Base-by-base conservation (phyloP, 2,888 invertebrate species). In the Leptinotarsa rubiginosa region DNA sequence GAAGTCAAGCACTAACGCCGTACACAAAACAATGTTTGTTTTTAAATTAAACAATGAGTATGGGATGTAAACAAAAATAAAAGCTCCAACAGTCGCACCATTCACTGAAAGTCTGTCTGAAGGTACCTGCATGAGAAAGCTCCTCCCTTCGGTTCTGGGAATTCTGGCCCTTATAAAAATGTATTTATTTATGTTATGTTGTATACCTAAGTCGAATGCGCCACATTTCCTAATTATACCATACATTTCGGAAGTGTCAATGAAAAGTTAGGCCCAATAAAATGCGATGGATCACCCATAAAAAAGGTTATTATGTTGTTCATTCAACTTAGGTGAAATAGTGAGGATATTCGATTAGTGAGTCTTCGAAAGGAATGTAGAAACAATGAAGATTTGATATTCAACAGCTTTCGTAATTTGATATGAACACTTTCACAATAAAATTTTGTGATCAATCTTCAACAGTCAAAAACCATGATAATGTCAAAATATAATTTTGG, bases 171-270 rank as follows among this genome's bases (percentile, higher is more conserved):
- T 78, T 75, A 68, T 76, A 74, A 74, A 72, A 78, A 78, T 75
- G 70, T 78, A 76, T 76, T 78, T 78, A 78, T 78, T 78, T 78
- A 78, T 75, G 77, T 77, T 75, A 75, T 72, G 73, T 75, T 69
- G 69, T 69, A 56, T 56, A 69, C 69, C 56, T 22, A 72, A 69
- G 72, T 69, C 65, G 75, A 70, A 70, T 69, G 49, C 65, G 72
- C 65, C 66, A 75, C 71, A 65, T 65, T 72, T 72, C 56, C 69
- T 67, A 69, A 74, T 71, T 71, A 71, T 68, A 47, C 67, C 70
- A 62, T 70, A 65, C 56, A 56, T 18, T 56, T 56, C 56, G 56
- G n/a, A 20, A 20, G n/a, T 20, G 12, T 56, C 12, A 56, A 56
- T 56, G 56, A 20, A 20, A 56, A 12, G 18, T 18, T 56, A 3